Evolutionary conservation across 2,888 invertebrate genomes (phyloP).

Genomic region (Arrhopalites spinosus): DNA sequence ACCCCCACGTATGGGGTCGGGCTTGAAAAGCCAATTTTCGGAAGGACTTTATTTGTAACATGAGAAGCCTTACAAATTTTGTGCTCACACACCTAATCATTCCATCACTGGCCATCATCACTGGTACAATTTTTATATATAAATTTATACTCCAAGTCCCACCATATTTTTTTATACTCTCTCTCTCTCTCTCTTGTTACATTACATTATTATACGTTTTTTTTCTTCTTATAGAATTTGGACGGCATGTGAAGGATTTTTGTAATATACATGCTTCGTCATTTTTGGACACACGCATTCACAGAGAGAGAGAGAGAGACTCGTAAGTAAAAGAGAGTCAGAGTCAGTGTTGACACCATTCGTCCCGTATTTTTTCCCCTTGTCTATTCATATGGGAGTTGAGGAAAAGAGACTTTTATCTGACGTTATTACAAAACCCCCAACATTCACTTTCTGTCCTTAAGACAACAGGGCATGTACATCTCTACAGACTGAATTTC

Average conservation of each 20-base stretch:
- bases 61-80: constrained; percentile 5
- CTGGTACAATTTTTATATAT: neutral
- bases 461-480: neutral
- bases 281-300: neutral
- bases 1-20: neutral
- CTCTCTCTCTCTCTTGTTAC: neutral
- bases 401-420: constrained; percentile 3
- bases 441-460: neutral
- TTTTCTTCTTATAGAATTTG: neutral
- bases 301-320: too few species aligned
- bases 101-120: neutral
- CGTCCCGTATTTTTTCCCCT: neutral
- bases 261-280: neutral
- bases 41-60: constrained; percentile 12
- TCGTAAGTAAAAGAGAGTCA: neutral
- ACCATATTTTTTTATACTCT: neutral
- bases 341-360: constrained; percentile 5
- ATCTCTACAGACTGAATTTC: too few species aligned
- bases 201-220: neutral
- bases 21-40: constrained; percentile 8
- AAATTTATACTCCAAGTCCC: neutral
- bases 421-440: constrained; percentile 18
- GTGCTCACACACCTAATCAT: constrained; percentile 5
- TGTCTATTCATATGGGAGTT: constrained; percentile 13
- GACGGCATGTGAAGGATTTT: neutral